Evolutionary conservation across 2,797 vertebrate species (phyloP), one percentile per base, ranked within the genome.

Genomic region (Darevskia nairensis): DNA sequence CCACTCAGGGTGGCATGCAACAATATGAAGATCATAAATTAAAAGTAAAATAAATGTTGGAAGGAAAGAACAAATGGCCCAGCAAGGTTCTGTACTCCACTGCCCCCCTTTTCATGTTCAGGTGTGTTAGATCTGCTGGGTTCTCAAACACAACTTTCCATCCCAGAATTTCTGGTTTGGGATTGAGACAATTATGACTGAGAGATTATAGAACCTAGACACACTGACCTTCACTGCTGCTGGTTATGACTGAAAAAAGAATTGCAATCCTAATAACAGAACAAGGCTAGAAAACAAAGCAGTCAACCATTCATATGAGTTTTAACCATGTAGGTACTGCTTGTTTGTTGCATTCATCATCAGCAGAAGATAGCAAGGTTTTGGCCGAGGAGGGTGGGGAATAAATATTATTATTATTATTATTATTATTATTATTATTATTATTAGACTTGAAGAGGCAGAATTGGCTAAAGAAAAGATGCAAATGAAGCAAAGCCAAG

Each of bases 361-460:
- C 7, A 87, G 83, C 89, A 85, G 82, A 80, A 75, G 59, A 61
- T 75, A 82, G 55, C 82, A 17, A 32, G 39, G 39, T 5, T 41
- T 41, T 41, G 39, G 39, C 39, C 39, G 5, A 3, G 39, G 39
- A 41, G 39, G 39, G 39, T 41, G 39, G 39, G 39, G 39, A 4
- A 41, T 41, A 41, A 41, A 41, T 41, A 41, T 3, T 3, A 41
- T 41, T 41, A 41, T 41, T 35, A 35, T 35, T 41, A 41, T 41
- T 41, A 41, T 41, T 39, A 39, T 39, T 39, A 39, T 39, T 41
- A 41, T 41, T 41, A 41, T 41, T 41, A 41, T 41, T 41, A 41
- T 41, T 41, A 41, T 41, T 41, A 41, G 84, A 85, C 88, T 5
- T 82, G 75, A 85, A 93, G 90, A 90, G 8, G 61, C 74, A 89